Base-by-base conservation (phyloP, 2,888 invertebrate genomes). In the Brachyptera risi region DNA sequence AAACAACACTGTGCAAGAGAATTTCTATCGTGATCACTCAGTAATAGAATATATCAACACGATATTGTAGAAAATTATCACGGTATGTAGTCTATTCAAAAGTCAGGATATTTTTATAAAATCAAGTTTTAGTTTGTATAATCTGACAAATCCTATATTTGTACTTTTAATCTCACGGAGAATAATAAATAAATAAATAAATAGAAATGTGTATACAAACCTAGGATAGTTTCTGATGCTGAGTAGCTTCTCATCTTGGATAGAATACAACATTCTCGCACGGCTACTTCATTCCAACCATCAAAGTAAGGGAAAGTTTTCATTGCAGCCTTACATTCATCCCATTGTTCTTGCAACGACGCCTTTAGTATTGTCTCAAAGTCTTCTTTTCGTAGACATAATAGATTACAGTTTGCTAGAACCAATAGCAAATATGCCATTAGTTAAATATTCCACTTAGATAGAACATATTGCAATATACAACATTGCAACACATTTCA, bases 201-300 rank as follows among this genome's bases (percentile, higher is more conserved):
- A 9, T 44, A n/a, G n/a, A n/a, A 23, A 50, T 1, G 19, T 40
- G 23, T 23, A 23, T 23, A n/a, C 3, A 27, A 56, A 60, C 60
- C 56, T 19, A 56, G 44, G 13, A 60, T 38, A 11, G 44, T 60
- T 11, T 60, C 44, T 15, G 19, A 13, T 11, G 26, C 21, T 4
- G 24, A 42, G 37, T 42, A 56, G 3, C 69, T 72, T 69, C 80
- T 81, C 70, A 84, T 79, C 73, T 82, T 83, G 3, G 85, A 82
- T 24, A 85, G 75, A 66, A 86, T 83, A 68, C 85, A 86, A 68
- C 85, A 84, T 72, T 86, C 86, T 49, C 83, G 78, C 57, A 79
- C 78, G 0, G 81, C 78, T 54, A 76, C 77, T 70, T 81, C 79
- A 67, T 80, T 80, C 74, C 85, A 81, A 11, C 76, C 77, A 67